Conservation (phyloP, 2,888 invertebrate species). For the Anthoptus insignis region DNA sequence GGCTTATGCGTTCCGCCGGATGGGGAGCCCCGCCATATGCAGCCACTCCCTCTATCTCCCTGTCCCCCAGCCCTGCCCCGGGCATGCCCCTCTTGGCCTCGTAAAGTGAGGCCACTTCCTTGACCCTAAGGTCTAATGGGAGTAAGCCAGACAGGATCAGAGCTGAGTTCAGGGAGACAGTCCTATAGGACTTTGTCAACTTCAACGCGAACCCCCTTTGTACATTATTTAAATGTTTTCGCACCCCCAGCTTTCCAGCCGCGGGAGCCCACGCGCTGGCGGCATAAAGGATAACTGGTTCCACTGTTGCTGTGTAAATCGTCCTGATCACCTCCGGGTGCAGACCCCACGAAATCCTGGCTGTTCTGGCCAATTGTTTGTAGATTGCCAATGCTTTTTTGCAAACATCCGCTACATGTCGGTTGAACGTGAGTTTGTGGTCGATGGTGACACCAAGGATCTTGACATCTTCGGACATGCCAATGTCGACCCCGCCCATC, state of each 20-base stretch:
- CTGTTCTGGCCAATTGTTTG: too few relatives aligned
- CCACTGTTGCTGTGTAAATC: conserved; percentile 26
- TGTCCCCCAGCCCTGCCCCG: not conserved
- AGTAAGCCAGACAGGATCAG: too few relatives aligned
- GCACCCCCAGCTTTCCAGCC: not conserved
- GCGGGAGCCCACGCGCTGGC: conserved; percentile 41
- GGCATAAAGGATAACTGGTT: conserved; percentile 35
- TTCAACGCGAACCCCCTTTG: too few relatives aligned
- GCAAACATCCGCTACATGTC: not conserved
- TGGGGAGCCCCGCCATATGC: not conserved
- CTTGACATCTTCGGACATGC: not conserved
- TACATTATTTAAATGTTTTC: too few relatives aligned
- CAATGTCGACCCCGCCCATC: not conserved
- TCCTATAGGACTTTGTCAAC: too few relatives aligned
- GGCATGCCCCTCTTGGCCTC: too few relatives aligned
- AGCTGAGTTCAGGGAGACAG: too few relatives aligned
- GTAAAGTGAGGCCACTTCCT: too few relatives aligned
- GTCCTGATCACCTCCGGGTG: conserved; percentile 16
- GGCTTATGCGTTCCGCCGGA: not conserved
- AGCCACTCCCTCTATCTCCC: not conserved
- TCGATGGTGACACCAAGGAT: not conserved
- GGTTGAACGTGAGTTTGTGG: not conserved
- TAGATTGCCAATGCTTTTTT: not conserved
- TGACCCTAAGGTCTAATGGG: too few relatives aligned
- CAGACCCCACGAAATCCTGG: not conserved